phyloP scores from a whole-genome alignment of 2,888 invertebrate genomes.

The Hydraecia micacea region DNA sequence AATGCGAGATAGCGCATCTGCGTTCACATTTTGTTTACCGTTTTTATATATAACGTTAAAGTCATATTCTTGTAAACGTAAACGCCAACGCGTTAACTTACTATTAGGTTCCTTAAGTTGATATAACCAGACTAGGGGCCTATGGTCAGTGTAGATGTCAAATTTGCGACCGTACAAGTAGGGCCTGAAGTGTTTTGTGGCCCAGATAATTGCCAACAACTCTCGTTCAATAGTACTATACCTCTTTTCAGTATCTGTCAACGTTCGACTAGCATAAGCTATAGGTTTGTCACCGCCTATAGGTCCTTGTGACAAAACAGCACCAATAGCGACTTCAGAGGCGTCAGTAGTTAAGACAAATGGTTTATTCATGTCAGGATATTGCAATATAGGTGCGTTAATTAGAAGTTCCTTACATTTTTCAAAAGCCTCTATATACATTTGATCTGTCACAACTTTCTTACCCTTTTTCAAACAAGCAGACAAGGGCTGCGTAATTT shows the following conservation, averaged over 20 bases:
- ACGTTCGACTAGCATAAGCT: not conserved
- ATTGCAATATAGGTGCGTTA: not conserved
- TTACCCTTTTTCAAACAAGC: too few relatives aligned
- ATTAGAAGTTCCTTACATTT: constrained; percentile 1
- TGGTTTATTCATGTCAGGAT: not conserved
- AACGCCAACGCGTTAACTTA: not conserved
- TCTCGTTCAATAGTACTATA: not conserved
- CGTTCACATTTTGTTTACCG: too few relatives aligned
- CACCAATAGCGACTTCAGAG: not conserved
- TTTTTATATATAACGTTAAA: too few relatives aligned
- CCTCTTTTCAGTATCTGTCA: not conserved
- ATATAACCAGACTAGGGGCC: not conserved
- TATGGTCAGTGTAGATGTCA: too few relatives aligned
- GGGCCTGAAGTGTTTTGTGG: too few relatives aligned
- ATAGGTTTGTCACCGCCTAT: not conserved
- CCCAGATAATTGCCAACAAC: too few relatives aligned
- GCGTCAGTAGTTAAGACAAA: not conserved
- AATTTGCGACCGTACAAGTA: too few relatives aligned
- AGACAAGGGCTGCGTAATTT: constrained; percentile 14
- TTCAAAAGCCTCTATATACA: too few relatives aligned
- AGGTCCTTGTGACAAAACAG: not conserved
- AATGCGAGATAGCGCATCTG: too few relatives aligned
- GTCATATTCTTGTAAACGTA: not conserved
- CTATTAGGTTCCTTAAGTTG: not conserved
- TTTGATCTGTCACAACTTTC: too few relatives aligned